These are phyloP conservation scores for Drosophila meridiana DNA, from an alignment of 2,888 invertebrate species.

Conservation along the genomic window DNA sequence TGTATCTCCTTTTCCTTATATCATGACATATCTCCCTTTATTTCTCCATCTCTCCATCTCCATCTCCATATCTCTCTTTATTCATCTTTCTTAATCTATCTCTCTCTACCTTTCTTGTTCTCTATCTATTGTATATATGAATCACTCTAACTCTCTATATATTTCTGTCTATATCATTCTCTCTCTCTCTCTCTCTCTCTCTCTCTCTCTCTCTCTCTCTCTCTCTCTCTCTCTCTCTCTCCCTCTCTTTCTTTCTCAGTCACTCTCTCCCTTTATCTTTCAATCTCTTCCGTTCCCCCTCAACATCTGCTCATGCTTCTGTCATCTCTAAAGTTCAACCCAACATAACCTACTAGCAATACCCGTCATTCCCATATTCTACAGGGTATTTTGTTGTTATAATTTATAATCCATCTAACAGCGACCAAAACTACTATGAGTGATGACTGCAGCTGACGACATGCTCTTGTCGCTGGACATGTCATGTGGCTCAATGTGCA, in stretches of 20 bases:
- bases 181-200: background rate
- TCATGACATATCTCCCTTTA: no score
- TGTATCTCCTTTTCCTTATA: no score
- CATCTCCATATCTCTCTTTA: no score
- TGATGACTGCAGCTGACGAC: slow-evolving; percentile 3
- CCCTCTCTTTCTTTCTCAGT: background rate
- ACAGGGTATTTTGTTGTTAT: background rate
- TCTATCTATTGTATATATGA: no score
- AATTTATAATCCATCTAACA: background rate
- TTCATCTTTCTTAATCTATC: no score
- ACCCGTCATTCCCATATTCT: background rate
- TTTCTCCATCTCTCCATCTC: no score
- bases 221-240: background rate
- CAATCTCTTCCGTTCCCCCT: background rate
- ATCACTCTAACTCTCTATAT: no score
- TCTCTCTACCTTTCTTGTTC: no score
- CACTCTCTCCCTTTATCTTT: background rate
- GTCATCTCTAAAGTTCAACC: background rate
- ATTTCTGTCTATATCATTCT: no score
- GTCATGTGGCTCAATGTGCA: background rate
- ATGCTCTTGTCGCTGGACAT: background rate
- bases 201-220: background rate
- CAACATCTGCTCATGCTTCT: background rate
- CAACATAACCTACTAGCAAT: background rate
- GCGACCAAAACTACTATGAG: background rate